These are phyloP conservation scores for Cinclus cinclus DNA, from an alignment of 2,113 vertebrate genomes.

Conservation along the genomic window DNA sequence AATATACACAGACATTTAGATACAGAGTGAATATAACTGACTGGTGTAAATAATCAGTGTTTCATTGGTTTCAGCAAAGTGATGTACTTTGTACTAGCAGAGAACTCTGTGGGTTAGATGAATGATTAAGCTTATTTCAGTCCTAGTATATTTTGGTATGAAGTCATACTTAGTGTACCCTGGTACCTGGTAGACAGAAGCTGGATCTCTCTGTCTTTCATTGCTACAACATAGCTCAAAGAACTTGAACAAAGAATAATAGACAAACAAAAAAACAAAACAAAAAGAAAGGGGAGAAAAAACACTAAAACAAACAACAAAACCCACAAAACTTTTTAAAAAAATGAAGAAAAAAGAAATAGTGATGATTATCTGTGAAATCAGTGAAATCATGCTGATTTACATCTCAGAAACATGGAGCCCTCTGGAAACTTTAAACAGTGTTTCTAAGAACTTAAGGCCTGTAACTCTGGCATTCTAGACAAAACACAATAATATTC, in stretches of 20 bases:
- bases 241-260: not conserved
- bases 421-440: conserved; percentile 57
- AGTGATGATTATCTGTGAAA: not conserved
- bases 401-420: not conserved
- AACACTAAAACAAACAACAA: too few relatives aligned
- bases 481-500: conserved; percentile 51
- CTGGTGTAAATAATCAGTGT: not conserved
- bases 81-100: not conserved
- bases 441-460: conserved; percentile 24
- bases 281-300: too few relatives aligned
- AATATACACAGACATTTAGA: not conserved
- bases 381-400: conserved; percentile 11
- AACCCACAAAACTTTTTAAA: not conserved
- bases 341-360: not conserved
- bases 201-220: not conserved
- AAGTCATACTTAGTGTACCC: not conserved
- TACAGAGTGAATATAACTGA: not conserved
- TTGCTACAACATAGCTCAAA: not conserved
- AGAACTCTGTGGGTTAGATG: not conserved
- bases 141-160: not conserved
- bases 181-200: not conserved
- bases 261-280: too few relatives aligned
- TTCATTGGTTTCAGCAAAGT: not conserved
- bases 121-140: not conserved
- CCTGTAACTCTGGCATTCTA: conserved; percentile 24